Evolutionary conservation across 2,797 vertebrate genomes (phyloP).

Genomic region (Enteromius paludinosus): DNA sequence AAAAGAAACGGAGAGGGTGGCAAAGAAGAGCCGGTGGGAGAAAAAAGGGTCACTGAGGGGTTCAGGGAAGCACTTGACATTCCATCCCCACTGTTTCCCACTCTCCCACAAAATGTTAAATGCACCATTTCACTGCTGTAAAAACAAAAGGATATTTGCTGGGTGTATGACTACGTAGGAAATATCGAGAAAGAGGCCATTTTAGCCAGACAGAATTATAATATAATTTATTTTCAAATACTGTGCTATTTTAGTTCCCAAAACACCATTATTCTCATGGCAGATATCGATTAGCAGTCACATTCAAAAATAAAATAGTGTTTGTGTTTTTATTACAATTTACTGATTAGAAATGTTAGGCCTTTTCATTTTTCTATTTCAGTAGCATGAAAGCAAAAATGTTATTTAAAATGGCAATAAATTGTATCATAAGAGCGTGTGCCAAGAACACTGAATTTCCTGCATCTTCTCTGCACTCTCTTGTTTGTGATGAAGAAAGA

Average conservation of each 20-base stretch:
- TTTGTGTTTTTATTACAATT: not conserved
- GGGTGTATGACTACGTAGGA: not conserved
- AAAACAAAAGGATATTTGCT: not conserved
- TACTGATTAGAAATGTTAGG: not conserved
- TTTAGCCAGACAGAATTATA: not conserved
- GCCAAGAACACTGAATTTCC: not conserved
- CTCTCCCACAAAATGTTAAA: not conserved
- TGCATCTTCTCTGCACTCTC: not conserved
- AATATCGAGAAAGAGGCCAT: not conserved
- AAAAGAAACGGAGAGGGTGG: slow-evolving; percentile 11
- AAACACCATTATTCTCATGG: not conserved
- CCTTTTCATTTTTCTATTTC: not conserved
- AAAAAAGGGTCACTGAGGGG: slow-evolving; percentile 26
- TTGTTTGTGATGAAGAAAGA: not conserved
- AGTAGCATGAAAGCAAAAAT: not conserved
- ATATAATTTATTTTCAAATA: not conserved
- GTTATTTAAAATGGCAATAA: not conserved
- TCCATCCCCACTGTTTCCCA: slow-evolving; percentile 16
- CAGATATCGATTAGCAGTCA: not conserved
- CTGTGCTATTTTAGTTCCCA: not conserved
- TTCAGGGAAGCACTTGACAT: slow-evolving; percentile 42
- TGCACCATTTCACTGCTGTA: not conserved
- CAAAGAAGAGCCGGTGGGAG: not conserved
- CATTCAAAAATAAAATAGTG: not conserved
- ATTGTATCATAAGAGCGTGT: not conserved